Base-by-base conservation (phyloP, 2,797 vertebrate genomes). In the Epinephelus coioides region DNA sequence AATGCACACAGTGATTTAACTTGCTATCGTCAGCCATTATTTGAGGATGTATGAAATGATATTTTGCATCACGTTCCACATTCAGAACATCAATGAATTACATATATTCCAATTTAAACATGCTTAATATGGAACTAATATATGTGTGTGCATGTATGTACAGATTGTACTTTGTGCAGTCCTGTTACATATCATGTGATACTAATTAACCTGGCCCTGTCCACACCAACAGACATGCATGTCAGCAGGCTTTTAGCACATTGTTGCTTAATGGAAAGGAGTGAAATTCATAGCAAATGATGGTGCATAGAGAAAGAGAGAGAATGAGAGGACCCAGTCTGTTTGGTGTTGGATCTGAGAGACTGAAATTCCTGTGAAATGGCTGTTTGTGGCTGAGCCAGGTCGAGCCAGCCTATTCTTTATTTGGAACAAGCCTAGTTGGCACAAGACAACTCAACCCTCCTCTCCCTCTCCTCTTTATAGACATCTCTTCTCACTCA, bases 371-470 rank as follows among this genome's bases (percentile, higher is more conserved):
- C 74, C 73, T 75, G 69, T 85, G 78, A 89, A 92, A 86, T 66
- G 21, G 69, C 55, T 46, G 82, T 88, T 90, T 89, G 84, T 86
- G 77, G 74, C 76, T 53, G 74, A 76, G 75, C 78, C 76, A 80
- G 80, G 73, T 83, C 59, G 38, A 80, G 69, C 25, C 65, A 70
- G 69, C 69, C 71, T 46, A 38, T 82, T 89, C 83, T 91, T 90
- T 85, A 88, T 92, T 92, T 89, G 89, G 76, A 89, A 84, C 86
- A 78, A 78, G 76, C 47, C 65, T 21, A 63, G 70, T 71, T 92
- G 82, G 77, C 89, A 86, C 67, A 40, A 78, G 76, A 79, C 74
- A 38, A 76, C 78, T 83, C 69, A 49, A 47, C 78, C 30, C 50
- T 53, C 75, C 57, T 62, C 69, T 82, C 54, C 50, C 61, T 76